phyloP scores from a whole-genome alignment of 2,888 invertebrate species.

The Hypsopygia costalis region DNA sequence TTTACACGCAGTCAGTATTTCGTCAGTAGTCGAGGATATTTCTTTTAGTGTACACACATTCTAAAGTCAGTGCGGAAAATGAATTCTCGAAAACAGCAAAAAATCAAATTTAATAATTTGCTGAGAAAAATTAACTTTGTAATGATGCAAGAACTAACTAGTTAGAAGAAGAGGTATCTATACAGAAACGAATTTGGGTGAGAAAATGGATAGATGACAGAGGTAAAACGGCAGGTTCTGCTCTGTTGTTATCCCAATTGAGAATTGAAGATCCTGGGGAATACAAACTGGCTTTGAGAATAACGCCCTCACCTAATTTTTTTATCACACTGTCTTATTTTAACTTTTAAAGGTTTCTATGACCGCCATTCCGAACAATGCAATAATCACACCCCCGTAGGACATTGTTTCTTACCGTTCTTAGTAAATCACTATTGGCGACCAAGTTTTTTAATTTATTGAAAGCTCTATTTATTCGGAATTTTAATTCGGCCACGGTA shows the following conservation, averaged over 20 bases:
- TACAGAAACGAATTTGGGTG: constrained; percentile 6
- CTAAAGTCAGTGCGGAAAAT: constrained; percentile 2
- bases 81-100: constrained; percentile 4
- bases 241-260: constrained; percentile 7
- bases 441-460: no score
- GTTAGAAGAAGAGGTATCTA: constrained; percentile 2
- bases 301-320: background rate
- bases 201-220: constrained; percentile 9
- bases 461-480: no score
- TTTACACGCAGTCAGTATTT: background rate
- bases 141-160: constrained; percentile 1
- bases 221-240: constrained; percentile 5
- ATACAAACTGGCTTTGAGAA: constrained; percentile 3
- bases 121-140: constrained; percentile 1
- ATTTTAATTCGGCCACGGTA: no score
- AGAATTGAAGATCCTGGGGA: constrained; percentile 6
- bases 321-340: no score
- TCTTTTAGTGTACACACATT: constrained; percentile 1
- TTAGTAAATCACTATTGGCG: no score
- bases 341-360: background rate
- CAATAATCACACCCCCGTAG: no score
- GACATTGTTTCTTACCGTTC: no score
- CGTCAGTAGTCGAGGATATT: background rate
- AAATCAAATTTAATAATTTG: background rate
- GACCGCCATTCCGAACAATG: background rate